Base-by-base conservation (phyloP, 2,888 invertebrate species). In the Drosophila neonasuta region DNA sequence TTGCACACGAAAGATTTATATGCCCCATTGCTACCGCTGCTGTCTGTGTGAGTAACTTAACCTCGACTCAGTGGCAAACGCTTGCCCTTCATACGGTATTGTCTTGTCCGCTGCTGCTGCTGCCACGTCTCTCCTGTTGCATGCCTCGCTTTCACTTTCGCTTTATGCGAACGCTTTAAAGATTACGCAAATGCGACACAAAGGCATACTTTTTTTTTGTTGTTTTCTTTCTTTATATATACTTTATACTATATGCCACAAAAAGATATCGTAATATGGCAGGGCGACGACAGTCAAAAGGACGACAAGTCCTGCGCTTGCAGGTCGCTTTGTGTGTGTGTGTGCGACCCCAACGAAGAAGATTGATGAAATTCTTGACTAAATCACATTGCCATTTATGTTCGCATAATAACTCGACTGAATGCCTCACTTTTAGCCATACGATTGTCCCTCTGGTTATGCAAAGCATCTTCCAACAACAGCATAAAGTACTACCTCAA, bases 311-410 rank as follows among this genome's bases (percentile, higher is more conserved):
- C 49, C 46, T 58, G 57, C n/a, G 5, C 39, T 36, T 36, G 36
- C 11, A 34, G 34, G 50, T 48, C 49, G 11, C 15, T 42, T 42
- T 13, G 13, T 54, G 20, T 52, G 45, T 20, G 34, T 54, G 20
- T 52, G 20, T 52, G 45, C 57, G 50, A 56, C 34, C 54, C 52
- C 61, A 54, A 66, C 56, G 66, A 80, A 80, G 66, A 80, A 80
- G 81, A 80, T 86, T 86, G 80, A 83, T 80, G 86, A 80, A 83
- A 75, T 86, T 78, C 68, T 62, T 57, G 48, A 50, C 61, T 68
- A 66, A 74, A 70, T 64, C 74, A 65, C 61, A 77, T 56, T 68
- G 55, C 32, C 74, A 60, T 66, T 73, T 71, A 20, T 45, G 34
- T 17, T 55, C 17, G 13, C 48, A 42, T 30, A 42, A 54, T 54